phyloP scores from a whole-genome alignment of 2,888 invertebrate genomes.

The Leucozona laternaria region DNA sequence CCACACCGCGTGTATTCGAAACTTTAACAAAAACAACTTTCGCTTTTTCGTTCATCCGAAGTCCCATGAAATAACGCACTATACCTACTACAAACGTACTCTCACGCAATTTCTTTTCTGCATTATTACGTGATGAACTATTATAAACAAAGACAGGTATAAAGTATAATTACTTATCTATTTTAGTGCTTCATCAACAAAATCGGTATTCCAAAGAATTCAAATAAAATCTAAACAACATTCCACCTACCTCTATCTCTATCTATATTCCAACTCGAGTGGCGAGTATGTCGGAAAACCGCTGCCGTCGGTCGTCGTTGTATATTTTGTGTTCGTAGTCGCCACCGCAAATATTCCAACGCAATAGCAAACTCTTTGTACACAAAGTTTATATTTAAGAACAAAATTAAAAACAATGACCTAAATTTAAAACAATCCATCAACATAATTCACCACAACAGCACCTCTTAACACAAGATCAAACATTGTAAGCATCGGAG shows the following conservation, averaged over 20 bases:
- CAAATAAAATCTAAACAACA: constrained; percentile 28
- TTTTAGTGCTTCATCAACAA: constrained; percentile 33
- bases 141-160: constrained; percentile 21
- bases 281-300: constrained; percentile 13
- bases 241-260: constrained; percentile 35
- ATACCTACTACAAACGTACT: no score
- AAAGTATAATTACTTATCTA: constrained; percentile 25
- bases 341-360: constrained; percentile 44
- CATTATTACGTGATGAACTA: constrained; percentile 60
- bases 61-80: constrained; percentile 47
- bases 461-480: constrained; percentile 66
- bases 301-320: neutral
- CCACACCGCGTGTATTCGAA: constrained; percentile 58
- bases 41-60: constrained; percentile 30
- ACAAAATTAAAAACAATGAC: constrained; percentile 68
- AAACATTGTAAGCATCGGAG: constrained; percentile 59
- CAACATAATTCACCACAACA: constrained; percentile 70
- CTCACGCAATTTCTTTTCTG: constrained; percentile 43
- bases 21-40: constrained; percentile 68
- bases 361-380: constrained; percentile 45
- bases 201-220: constrained; percentile 27
- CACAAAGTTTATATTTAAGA: constrained; percentile 41
- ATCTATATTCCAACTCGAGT: constrained; percentile 1
- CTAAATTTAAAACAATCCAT: constrained; percentile 74
- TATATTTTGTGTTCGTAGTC: neutral